Conservation (phyloP, 2,797 vertebrate genomes). For the Tamandua tetradactyla region DNA sequence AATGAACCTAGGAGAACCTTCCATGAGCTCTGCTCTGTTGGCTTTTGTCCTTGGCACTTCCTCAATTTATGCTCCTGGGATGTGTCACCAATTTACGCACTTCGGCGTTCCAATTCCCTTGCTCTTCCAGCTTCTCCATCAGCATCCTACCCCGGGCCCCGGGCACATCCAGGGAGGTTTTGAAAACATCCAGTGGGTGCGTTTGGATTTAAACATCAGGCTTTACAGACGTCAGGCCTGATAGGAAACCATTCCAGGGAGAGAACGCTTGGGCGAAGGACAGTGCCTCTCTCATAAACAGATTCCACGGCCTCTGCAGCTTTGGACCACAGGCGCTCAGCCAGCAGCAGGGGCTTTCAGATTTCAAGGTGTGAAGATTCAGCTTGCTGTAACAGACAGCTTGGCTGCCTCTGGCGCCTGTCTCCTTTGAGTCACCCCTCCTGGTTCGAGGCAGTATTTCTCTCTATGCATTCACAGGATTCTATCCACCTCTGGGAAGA, state of each 20-base stretch:
- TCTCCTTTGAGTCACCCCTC: background rate
- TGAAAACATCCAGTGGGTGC: background rate
- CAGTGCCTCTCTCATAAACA: too few species aligned
- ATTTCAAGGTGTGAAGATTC: background rate
- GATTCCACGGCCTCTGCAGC: too few species aligned
- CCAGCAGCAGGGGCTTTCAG: too few species aligned
- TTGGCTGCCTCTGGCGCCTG: background rate
- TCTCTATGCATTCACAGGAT: too few species aligned
- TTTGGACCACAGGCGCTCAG: too few species aligned
- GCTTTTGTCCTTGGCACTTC: background rate
- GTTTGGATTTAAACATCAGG: background rate
- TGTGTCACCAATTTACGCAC: too few species aligned
- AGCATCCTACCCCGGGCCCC: background rate
- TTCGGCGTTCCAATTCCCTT: background rate
- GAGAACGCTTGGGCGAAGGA: too few species aligned
- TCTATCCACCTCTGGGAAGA: background rate
- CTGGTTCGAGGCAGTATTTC: background rate
- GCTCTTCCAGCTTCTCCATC: background rate
- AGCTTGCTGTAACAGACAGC: background rate
- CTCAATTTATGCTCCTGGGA: rapidly evolving
- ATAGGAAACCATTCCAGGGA: background rate
- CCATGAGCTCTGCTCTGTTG: rapidly evolving
- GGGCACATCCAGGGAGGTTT: background rate
- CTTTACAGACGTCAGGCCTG: background rate
- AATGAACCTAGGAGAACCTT: background rate